Percentiles rank a stretch among this genome's conserved stretches.
These are phyloP conservation scores for Penaeus chinensis DNA, from an alignment of 1,140 invertebrate species.

Conservation along the genomic window DNA sequence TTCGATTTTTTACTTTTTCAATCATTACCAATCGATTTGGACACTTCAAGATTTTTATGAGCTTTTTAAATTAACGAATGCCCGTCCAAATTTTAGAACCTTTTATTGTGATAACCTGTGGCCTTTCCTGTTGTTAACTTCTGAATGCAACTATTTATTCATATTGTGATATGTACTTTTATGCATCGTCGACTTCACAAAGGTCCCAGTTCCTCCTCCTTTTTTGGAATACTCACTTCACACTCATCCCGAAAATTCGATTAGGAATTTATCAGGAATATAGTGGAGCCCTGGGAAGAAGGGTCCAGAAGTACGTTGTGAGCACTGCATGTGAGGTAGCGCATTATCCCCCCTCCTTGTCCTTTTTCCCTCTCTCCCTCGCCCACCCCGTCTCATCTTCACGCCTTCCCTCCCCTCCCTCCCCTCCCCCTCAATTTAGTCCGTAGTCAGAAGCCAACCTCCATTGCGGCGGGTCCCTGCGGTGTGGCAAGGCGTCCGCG, in stretches of 20 bases:
- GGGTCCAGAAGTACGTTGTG: conserved; percentile 23
- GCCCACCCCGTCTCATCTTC: background rate
- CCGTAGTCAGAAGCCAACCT: background rate
- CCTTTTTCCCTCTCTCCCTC: background rate
- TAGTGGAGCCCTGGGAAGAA: conserved; percentile 1
- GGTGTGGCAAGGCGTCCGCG: background rate
- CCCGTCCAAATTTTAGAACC: conserved; percentile 57
- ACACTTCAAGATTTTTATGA: conserved; percentile 21
- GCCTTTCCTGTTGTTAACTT: conserved; percentile 55
- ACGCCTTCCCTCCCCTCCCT: conserved; percentile 1
- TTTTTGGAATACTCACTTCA: conserved; percentile 34
- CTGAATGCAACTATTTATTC: conserved; percentile 37
- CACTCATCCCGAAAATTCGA: conserved; percentile 30
- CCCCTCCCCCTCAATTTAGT: background rate
- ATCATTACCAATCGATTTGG: conserved; percentile 17
- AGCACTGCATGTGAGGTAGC: conserved; percentile 36
- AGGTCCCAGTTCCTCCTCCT: conserved; percentile 30
- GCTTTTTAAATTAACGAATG: conserved; percentile 27
- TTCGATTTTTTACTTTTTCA: conserved; percentile 15
- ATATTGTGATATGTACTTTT: conserved; percentile 31
- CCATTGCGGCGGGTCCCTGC: background rate
- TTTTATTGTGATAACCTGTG: conserved; percentile 57
- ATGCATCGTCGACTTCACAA: conserved; percentile 40
- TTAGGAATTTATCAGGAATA: conserved; percentile 16
- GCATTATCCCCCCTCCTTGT: conserved; percentile 1